Evolutionary conservation across 2,888 invertebrate species (phyloP).

Genomic region (Geotrupes spiniger): DNA sequence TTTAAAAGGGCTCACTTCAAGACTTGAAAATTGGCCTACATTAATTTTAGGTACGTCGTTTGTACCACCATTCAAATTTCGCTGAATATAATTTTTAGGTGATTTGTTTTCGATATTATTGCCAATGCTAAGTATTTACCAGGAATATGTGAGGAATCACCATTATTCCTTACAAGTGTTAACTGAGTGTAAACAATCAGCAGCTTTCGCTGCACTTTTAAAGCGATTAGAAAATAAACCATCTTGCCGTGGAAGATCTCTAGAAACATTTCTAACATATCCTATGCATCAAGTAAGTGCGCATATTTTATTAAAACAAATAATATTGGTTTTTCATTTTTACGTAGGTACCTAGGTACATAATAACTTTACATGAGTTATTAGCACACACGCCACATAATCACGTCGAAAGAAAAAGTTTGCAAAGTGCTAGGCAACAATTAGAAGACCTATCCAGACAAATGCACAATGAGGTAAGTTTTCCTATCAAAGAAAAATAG

Average conservation of each 20-base stretch:
- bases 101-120: constrained; percentile 93
- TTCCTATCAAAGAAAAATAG: too few species aligned
- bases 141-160: constrained; percentile 92
- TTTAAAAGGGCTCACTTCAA: constrained; percentile 84
- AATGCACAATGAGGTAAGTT: constrained; percentile 86
- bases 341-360: constrained; percentile 90
- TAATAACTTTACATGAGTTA: constrained; percentile 85
- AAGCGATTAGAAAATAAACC: constrained; percentile 81
- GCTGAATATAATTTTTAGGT: constrained; percentile 55
- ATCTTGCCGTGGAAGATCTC: constrained; percentile 77
- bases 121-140: constrained; percentile 92
- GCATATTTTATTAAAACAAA: not conserved
- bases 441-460: constrained; percentile 81
- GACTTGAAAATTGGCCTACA: constrained; percentile 93
- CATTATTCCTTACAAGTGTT: constrained; percentile 90
- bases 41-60: constrained; percentile 73
- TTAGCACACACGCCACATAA: constrained; percentile 91
- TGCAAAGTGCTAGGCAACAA: constrained; percentile 84
- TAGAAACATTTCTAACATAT: constrained; percentile 88
- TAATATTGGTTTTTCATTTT: too few species aligned
- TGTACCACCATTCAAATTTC: not conserved
- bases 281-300: constrained; percentile 90
- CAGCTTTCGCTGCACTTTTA: constrained; percentile 74
- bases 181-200: constrained; percentile 87
- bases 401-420: constrained; percentile 86